These are phyloP conservation scores for Phaonia tiefii DNA, from an alignment of 2,888 invertebrate species.

Conservation along the genomic window DNA sequence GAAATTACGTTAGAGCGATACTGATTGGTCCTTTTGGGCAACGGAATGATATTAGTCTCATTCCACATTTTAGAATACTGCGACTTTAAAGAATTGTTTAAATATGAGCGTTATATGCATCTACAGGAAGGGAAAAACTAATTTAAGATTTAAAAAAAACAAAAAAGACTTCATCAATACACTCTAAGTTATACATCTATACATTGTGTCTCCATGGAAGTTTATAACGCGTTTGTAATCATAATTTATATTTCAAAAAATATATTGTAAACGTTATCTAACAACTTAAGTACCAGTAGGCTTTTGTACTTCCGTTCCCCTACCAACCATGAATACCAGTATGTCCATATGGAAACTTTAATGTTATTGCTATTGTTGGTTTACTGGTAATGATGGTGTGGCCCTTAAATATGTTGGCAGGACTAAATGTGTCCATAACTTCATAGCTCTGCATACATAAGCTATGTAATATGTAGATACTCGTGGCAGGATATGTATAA, in stretches of 20 bases:
- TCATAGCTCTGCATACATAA: too few species aligned
- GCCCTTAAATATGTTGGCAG: not conserved
- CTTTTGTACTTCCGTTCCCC: conserved; percentile 16
- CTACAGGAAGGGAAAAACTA: too few species aligned
- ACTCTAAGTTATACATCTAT: too few species aligned
- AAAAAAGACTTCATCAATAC: too few species aligned
- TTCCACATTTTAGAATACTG: too few species aligned
- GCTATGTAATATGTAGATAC: not conserved
- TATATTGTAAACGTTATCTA: conserved; percentile 58
- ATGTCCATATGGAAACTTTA: conserved; percentile 9
- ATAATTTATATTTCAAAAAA: conserved; percentile 58
- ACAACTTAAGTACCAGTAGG: conserved; percentile 54
- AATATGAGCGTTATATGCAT: too few species aligned
- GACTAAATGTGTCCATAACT: not conserved
- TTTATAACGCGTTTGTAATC: conserved; percentile 55
- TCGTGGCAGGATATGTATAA: conserved; percentile 16
- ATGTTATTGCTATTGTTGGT: not conserved
- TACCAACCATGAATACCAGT: not conserved
- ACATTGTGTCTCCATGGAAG: conserved; percentile 51
- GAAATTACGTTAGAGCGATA: too few species aligned
- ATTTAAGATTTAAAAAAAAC: too few species aligned
- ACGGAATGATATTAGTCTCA: too few species aligned
- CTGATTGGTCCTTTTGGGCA: too few species aligned
- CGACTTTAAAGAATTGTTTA: too few species aligned
- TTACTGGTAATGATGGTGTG: not conserved